A percentile compares a stretch with the other conserved stretches of the same genome.
phyloP scores from a whole-genome alignment of 2,888 invertebrate genomes.

The Deilephila porcellus region DNA sequence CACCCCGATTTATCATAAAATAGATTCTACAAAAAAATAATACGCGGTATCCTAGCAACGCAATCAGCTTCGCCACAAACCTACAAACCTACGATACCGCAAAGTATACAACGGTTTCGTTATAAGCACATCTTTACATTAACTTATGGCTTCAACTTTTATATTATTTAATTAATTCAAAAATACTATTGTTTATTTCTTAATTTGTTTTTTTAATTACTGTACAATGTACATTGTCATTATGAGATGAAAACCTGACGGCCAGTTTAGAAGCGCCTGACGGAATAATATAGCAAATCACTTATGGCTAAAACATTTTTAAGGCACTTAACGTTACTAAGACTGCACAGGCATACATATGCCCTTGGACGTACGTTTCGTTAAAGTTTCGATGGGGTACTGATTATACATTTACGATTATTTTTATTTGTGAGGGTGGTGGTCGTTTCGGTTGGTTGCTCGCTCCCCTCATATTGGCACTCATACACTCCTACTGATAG shows the following conservation, averaged over 20 bases:
- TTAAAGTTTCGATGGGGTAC: slow-evolving; percentile 50
- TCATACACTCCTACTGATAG: slow-evolving; percentile 38
- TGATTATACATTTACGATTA: slow-evolving; percentile 61
- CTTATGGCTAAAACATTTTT: neutral
- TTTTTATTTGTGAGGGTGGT: slow-evolving; percentile 55
- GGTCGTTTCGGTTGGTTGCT: slow-evolving; percentile 58
- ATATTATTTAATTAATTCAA: neutral
- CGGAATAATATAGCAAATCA: neutral
- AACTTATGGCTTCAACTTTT: neutral
- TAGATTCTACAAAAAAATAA: slow-evolving; percentile 15
- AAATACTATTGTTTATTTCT: too few relatives aligned
- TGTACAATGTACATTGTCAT: too few relatives aligned
- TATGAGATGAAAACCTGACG: too few relatives aligned
- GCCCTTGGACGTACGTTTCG: slow-evolving; percentile 46
- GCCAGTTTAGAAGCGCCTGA: slow-evolving; percentile 2
- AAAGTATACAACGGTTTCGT: neutral
- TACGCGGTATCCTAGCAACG: slow-evolving; percentile 69
- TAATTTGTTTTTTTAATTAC: too few relatives aligned
- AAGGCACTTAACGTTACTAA: neutral
- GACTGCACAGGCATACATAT: too few relatives aligned
- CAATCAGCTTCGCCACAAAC: slow-evolving; percentile 49
- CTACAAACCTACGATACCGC: neutral
- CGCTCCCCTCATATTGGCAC: slow-evolving; percentile 53
- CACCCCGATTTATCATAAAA: slow-evolving; percentile 10
- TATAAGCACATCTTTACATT: neutral